Conservation (phyloP, 2,888 invertebrate species). For the Plebejus anna region DNA sequence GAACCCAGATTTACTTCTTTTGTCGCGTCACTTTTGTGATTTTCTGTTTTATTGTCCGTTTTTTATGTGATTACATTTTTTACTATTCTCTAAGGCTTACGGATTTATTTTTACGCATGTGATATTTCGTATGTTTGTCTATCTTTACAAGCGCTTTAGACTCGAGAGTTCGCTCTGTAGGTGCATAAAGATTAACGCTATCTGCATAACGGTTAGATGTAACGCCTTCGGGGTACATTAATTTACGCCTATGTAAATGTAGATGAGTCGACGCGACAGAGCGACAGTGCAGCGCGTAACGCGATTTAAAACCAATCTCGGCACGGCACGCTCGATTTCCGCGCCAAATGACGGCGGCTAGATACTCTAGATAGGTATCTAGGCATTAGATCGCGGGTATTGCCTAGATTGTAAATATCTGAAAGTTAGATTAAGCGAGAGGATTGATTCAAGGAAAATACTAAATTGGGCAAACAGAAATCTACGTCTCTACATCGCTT, state of each 20-base stretch:
- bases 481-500: neutral
- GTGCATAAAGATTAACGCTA: neutral
- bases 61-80: conserved; percentile 15
- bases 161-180: neutral
- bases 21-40: conserved; percentile 5
- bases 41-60: conserved; percentile 11
- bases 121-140: neutral
- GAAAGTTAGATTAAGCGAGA: neutral
- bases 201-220: neutral
- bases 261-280: conserved; percentile 2
- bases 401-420: neutral
- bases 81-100: neutral
- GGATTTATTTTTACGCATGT: neutral
- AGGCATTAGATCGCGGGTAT: neutral
- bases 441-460: neutral
- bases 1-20: conserved; percentile 15
- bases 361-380: neutral
- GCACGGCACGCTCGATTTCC: conserved; percentile 66
- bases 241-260: conserved; percentile 3
- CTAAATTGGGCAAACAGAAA: neutral
- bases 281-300: conserved; percentile 52
- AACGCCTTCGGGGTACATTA: neutral
- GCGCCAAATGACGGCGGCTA: conserved; percentile 34
- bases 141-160: neutral
- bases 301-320: conserved; percentile 73